Conservation (phyloP, 2,888 invertebrate genomes). For the Ophion obscuratus region DNA sequence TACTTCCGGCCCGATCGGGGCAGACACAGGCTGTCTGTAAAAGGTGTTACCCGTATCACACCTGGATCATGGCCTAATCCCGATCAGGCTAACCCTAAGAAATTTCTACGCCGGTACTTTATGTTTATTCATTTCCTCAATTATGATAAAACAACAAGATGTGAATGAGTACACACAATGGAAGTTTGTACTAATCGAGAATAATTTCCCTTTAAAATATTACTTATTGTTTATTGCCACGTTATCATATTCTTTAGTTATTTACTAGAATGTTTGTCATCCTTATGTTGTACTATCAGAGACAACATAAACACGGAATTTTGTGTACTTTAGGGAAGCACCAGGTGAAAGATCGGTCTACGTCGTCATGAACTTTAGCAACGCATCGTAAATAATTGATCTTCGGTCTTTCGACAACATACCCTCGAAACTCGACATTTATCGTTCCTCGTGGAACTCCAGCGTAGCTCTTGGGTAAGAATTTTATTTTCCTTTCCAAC, state of each 20-base stretch:
- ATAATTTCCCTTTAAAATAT: not conserved
- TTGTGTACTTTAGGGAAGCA: constrained; percentile 80
- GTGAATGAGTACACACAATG: not conserved
- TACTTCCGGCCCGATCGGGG: too few species aligned
- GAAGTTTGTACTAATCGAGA: not conserved
- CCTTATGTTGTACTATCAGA: too few species aligned
- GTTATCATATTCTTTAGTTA: too few species aligned
- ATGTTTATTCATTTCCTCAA: not conserved
- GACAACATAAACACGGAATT: not conserved
- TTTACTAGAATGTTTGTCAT: too few species aligned
- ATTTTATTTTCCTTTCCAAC: not conserved
- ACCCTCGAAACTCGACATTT: constrained; percentile 83
- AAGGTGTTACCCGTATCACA: too few species aligned
- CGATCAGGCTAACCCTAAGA: too few species aligned
- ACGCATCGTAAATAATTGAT: constrained; percentile 85
- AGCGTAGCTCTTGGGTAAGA: constrained; percentile 66
- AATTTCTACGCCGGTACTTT: too few species aligned
- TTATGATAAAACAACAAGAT: not conserved
- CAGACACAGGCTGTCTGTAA: too few species aligned
- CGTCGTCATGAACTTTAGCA: constrained; percentile 86
- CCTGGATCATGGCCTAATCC: too few species aligned
- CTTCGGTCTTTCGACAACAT: constrained; percentile 85
- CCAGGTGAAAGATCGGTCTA: constrained; percentile 80
- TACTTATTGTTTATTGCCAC: too few species aligned
- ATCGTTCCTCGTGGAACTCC: constrained; percentile 82